Evolutionary conservation across 2,888 invertebrate species (phyloP).

Genomic region (Bhutanitis thaidina): DNA sequence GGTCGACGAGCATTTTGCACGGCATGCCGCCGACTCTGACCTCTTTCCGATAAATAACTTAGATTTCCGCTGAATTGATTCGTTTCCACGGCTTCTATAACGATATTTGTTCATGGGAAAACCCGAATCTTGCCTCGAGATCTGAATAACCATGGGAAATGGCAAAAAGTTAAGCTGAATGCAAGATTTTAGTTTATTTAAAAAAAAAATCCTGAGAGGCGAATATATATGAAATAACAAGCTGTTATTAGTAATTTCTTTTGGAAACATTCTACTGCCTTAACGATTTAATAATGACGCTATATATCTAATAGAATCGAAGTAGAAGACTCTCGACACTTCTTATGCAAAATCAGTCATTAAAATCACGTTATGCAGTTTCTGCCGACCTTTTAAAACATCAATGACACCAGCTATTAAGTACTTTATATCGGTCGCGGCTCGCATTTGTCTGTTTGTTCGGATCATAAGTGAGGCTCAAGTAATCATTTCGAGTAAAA

Average conservation of each 20-base stretch:
- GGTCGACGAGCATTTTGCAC: constrained; percentile 18
- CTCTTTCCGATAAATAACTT: constrained; percentile 15
- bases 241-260: too few relatives aligned
- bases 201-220: too few relatives aligned
- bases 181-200: too few relatives aligned
- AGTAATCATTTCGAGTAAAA: constrained; percentile 17
- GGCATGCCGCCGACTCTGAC: constrained; percentile 15
- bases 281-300: not conserved
- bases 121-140: not conserved
- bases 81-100: not conserved
- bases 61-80: constrained; percentile 17
- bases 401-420: not conserved
- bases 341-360: not conserved
- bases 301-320: not conserved
- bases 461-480: not conserved
- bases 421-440: not conserved
- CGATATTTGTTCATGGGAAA: not conserved
- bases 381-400: constrained; percentile 3
- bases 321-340: not conserved
- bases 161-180: too few relatives aligned
- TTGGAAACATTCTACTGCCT: too few relatives aligned
- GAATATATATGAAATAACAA: too few relatives aligned
- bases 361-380: constrained; percentile 4
- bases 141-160: not conserved
- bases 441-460: not conserved